Evolutionary conservation across 2,797 vertebrate genomes (phyloP), one percentile per base, ranked within the genome.

Genomic region (Benthosema pterotum): DNA sequence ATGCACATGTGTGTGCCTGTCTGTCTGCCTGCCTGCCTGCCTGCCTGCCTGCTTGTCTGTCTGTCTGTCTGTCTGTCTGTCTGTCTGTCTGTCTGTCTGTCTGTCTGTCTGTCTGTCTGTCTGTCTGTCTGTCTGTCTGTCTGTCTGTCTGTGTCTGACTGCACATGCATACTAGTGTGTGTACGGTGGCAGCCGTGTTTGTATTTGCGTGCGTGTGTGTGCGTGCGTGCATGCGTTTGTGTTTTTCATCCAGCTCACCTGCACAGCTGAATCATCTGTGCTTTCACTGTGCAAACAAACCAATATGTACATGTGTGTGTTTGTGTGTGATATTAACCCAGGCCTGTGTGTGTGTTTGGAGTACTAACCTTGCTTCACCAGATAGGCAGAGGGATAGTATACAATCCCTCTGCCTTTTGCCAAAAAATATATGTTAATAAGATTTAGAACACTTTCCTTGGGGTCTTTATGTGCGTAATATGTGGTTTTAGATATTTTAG

Each of bases 201-300:
- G n/a, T n/a, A n/a, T n/a, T n/a, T n/a, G 22, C 42, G 48, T 52
- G 48, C 43, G 42, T 18, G 13, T 67, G 42, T 52, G 52, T 42
- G 28, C 66, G 61, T 67, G 60, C 42, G 54, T 22, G 55, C 57
- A 45, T 51, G 18, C 64, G 53, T 38, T 14, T 5, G 4, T 17
- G 25, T 38, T 2, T 25, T 28, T 14, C 52, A 73, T 79, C 59
- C 67, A 32, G 62, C 57, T 48, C 59, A 57, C 77, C 56, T 67
- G 25, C 47, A 42, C 62, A 42, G 61, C 50, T 14, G 9, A 60
- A 62, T 82, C 70, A 45, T 64, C 71, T 67, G 66, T 65, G 64
- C 67, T 69, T 72, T 28, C 48, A 59, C 63, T 65, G 74, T 57
- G 63, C 52, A 64, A 77, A 77, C 71, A 74, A 68, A 71, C 57